phyloP scores from a whole-genome alignment of 2,888 invertebrate genomes.

The Pseudanteris insignis region DNA sequence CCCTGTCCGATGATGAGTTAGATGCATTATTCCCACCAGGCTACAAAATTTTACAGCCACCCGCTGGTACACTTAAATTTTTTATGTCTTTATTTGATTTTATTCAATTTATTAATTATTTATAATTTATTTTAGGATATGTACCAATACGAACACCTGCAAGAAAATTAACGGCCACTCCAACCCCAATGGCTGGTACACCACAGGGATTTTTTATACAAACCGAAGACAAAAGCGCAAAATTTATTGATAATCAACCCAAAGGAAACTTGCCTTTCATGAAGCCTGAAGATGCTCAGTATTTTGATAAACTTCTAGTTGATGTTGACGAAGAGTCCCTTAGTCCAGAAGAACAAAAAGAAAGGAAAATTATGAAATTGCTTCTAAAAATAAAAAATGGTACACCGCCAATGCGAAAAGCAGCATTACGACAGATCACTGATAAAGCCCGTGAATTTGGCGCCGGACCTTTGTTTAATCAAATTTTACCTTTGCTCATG shows the following conservation, averaged over 20 bases:
- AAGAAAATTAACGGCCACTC: conserved; percentile 96
- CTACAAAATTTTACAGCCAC: conserved; percentile 95
- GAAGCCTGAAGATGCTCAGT: conserved; percentile 98
- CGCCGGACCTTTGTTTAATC: conserved; percentile 98
- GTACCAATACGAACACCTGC: conserved; percentile 97
- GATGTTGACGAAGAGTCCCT: conserved; percentile 98
- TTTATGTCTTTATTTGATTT: too few species aligned
- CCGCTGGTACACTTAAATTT: too few species aligned
- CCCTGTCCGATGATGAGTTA: conserved; percentile 95
- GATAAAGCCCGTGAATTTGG: conserved; percentile 99
- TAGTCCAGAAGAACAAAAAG: conserved; percentile 96
- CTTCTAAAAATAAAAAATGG: conserved; percentile 99
- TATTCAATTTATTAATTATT: too few species aligned
- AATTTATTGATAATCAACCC: conserved; percentile 96
- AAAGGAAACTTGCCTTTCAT: conserved; percentile 97
- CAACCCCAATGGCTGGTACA: conserved; percentile 94
- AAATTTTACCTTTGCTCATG: conserved; percentile 99
- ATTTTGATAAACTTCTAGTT: conserved; percentile 97
- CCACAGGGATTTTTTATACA: conserved; percentile 96
- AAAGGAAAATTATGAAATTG: conserved; percentile 98
- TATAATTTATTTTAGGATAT: too few species aligned
- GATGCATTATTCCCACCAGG: conserved; percentile 98
- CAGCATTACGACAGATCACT: conserved; percentile 95
- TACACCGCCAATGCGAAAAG: conserved; percentile 99
- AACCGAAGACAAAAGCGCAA: conserved; percentile 84